phyloP scores from a whole-genome alignment of 2,113 vertebrate genomes.

The Poeciliopsis prolifica region DNA sequence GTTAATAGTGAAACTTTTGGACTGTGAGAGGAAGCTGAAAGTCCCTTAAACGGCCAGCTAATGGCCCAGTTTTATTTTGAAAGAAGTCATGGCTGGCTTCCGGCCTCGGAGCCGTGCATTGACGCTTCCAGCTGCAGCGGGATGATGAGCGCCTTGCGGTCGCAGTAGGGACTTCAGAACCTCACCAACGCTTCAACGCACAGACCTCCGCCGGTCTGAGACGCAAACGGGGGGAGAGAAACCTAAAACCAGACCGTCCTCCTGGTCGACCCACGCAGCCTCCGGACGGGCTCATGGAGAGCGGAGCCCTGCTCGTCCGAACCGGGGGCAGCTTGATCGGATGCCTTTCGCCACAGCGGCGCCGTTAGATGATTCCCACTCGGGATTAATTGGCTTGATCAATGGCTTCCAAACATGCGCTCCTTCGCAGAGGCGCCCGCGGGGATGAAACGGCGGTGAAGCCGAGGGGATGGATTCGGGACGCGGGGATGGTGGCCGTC shows the following conservation, averaged over 20 bases:
- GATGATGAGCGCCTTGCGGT: slow-evolving; percentile 48
- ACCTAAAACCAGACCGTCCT: slow-evolving; percentile 5
- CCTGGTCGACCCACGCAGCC: slow-evolving; percentile 16
- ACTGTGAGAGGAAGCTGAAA: too few relatives aligned
- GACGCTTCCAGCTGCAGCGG: slow-evolving; percentile 25
- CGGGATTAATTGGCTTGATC: slow-evolving; percentile 72
- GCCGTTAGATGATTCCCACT: slow-evolving; percentile 64
- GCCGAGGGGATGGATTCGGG: slow-evolving; percentile 50
- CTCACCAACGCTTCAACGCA: slow-evolving; percentile 4
- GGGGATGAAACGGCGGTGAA: slow-evolving; percentile 17
- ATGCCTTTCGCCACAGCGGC: slow-evolving; percentile 73
- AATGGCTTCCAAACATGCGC: slow-evolving; percentile 80
- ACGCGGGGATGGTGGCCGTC: slow-evolving; percentile 27
- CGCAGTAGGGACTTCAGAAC: slow-evolving; percentile 47
- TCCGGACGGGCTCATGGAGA: slow-evolving; percentile 66
- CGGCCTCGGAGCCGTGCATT: not conserved
- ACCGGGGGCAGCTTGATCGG: slow-evolving; percentile 69
- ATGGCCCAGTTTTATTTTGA: slow-evolving; percentile 53
- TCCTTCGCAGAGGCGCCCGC: slow-evolving; percentile 50
- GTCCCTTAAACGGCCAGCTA: too few relatives aligned
- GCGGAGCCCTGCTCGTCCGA: slow-evolving; percentile 55
- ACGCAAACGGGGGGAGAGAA: slow-evolving; percentile 8
- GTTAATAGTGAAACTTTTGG: too few relatives aligned
- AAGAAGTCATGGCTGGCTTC: not conserved
- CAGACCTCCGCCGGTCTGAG: slow-evolving; percentile 6